These are phyloP conservation scores for Dynastes tityus DNA, from an alignment of 2,888 invertebrate species.

Conservation along the genomic window DNA sequence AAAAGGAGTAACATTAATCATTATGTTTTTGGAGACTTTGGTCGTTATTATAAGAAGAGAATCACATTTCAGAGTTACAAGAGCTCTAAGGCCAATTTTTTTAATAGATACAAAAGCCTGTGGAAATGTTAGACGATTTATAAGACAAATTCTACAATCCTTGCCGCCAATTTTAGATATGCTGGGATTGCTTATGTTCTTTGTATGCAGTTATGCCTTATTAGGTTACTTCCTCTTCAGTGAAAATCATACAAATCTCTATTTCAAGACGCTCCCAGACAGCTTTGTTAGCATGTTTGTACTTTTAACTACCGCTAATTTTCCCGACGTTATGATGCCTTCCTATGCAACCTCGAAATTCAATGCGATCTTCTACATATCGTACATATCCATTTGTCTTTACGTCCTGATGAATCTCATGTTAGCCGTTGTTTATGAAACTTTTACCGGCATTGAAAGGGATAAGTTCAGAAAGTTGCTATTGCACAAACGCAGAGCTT, in stretches of 20 bases:
- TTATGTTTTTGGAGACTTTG: constrained; percentile 89
- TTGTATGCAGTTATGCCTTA: constrained; percentile 87
- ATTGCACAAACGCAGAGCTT: constrained; percentile 86
- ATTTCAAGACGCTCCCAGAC: constrained; percentile 85
- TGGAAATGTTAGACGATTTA: constrained; percentile 83
- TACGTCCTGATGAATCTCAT: constrained; percentile 73
- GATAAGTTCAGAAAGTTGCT: constrained; percentile 88
- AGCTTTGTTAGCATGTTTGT: constrained; percentile 93
- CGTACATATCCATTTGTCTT: constrained; percentile 84
- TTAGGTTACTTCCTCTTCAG: constrained; percentile 89
- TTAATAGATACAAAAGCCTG: constrained; percentile 89
- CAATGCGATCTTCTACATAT: constrained; percentile 90
- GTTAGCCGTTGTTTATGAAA: constrained; percentile 92
- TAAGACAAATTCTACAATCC: constrained; percentile 87
- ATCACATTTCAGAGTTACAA: constrained; percentile 89
- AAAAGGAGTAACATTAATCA: constrained; percentile 84
- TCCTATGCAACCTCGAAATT: constrained; percentile 86
- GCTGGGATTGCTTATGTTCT: constrained; percentile 87
- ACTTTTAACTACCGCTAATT: constrained; percentile 92
- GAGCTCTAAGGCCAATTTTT: constrained; percentile 90
- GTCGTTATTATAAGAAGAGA: constrained; percentile 86
- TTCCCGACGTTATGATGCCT: constrained; percentile 95
- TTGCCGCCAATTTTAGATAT: constrained; percentile 91
- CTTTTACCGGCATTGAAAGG: constrained; percentile 89
- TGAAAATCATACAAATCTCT: constrained; percentile 80